Evolutionary conservation across 2,797 vertebrate genomes (phyloP).

Genomic region (Masticophis lateralis): DNA sequence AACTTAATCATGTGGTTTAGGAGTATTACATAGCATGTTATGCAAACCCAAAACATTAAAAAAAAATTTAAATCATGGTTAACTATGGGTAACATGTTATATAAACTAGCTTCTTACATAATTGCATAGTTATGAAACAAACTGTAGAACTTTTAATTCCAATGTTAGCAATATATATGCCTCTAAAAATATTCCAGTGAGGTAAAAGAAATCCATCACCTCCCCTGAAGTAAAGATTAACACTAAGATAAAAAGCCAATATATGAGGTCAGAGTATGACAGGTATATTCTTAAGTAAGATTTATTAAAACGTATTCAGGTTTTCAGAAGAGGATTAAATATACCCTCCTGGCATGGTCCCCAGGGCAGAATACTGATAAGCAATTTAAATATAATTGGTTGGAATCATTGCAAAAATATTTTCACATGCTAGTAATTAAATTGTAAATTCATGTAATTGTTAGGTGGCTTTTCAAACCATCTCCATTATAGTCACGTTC

Average conservation of each 20-base stretch:
- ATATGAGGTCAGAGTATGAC: not conserved
- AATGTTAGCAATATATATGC: not conserved
- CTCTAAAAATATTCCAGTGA: not conserved
- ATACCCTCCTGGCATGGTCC: not conserved
- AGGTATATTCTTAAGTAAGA: not conserved
- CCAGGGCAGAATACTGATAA: not conserved
- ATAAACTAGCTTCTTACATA: not conserved
- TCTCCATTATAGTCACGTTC: not conserved
- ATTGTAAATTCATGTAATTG: not conserved
- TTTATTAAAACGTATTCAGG: not conserved
- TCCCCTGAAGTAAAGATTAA: not conserved
- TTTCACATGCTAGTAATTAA: not conserved
- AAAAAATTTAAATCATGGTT: not conserved
- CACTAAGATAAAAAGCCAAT: not conserved
- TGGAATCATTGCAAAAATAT: not conserved
- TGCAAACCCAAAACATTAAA: not conserved
- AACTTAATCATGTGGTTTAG: not conserved
- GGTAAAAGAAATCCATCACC: not conserved
- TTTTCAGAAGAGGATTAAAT: not conserved
- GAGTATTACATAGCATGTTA: not conserved
- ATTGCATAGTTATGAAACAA: not conserved
- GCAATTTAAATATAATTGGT: not conserved
- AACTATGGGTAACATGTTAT: not conserved
- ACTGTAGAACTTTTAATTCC: not conserved
- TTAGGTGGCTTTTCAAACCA: not conserved